These are phyloP conservation scores for Cettia cetti DNA, from an alignment of 2,113 vertebrate genomes.

Conservation along the genomic window DNA sequence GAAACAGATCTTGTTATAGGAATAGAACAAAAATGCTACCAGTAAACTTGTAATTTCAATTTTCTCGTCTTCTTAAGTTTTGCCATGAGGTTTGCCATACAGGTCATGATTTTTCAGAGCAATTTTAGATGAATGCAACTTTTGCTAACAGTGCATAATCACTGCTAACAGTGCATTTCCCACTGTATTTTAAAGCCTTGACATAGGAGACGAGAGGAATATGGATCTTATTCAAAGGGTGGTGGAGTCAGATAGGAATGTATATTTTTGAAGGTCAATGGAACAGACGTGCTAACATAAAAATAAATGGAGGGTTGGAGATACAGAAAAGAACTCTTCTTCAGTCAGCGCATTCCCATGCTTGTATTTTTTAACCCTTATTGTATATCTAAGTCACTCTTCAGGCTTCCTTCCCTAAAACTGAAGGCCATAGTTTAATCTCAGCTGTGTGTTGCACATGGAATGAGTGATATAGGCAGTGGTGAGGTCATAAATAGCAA, in stretches of 20 bases:
- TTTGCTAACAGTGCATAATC: neutral
- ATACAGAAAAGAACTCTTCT: neutral
- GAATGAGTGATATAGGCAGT: neutral
- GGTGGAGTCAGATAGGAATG: neutral
- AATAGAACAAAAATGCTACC: neutral
- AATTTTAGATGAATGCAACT: neutral
- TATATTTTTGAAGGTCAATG: neutral
- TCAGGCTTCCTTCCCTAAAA: neutral
- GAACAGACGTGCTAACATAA: neutral
- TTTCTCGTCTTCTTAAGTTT: neutral
- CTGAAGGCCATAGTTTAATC: neutral
- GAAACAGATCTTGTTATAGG: neutral
- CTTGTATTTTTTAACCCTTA: neutral
- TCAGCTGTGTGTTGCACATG: neutral
- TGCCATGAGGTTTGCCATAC: neutral
- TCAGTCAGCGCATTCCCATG: neutral
- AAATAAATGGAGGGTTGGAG: neutral
- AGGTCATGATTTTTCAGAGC: neutral
- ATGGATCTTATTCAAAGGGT: neutral
- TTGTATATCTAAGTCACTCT: neutral
- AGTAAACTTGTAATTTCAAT: neutral
- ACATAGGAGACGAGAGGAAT: neutral
- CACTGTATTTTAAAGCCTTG: neutral
- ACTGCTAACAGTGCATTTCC: neutral
- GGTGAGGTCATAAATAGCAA: neutral